Evolutionary conservation across 2,113 vertebrate species (phyloP).

Genomic region (Pygoscelis antarcticus): DNA sequence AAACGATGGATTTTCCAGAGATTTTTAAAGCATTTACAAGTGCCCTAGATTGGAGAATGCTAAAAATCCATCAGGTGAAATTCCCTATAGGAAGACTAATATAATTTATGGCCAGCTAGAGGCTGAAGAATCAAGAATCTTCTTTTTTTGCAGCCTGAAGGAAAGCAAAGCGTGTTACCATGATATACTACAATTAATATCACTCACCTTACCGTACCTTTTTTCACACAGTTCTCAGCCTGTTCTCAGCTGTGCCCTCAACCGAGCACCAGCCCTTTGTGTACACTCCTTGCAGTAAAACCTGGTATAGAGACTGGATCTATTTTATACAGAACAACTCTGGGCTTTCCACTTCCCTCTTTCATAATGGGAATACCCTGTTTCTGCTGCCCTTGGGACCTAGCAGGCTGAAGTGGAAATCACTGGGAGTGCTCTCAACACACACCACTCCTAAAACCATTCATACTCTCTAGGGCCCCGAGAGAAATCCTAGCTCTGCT

Average conservation of each 20-base stretch:
- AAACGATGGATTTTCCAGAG: background rate
- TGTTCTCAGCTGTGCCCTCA: background rate
- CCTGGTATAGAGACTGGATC: background rate
- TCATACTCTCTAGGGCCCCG: background rate
- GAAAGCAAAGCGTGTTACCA: background rate
- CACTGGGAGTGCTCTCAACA: background rate
- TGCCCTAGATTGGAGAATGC: background rate
- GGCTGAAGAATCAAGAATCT: background rate
- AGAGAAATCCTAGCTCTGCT: background rate
- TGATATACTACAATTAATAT: background rate
- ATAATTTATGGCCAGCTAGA: background rate
- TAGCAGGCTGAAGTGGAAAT: background rate
- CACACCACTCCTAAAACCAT: background rate
- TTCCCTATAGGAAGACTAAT: background rate
- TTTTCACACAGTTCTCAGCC: background rate
- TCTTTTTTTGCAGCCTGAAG: background rate
- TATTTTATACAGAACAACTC: background rate
- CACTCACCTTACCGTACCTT: background rate
- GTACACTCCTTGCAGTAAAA: background rate
- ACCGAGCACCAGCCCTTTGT: background rate
- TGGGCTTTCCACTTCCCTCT: background rate
- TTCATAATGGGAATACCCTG: background rate
- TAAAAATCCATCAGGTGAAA: background rate
- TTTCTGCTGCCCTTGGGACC: background rate
- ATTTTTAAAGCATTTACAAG: slow-evolving; percentile 37